Conservation (phyloP, 1,140 invertebrate species). For the Drosophila lowei region DNA sequence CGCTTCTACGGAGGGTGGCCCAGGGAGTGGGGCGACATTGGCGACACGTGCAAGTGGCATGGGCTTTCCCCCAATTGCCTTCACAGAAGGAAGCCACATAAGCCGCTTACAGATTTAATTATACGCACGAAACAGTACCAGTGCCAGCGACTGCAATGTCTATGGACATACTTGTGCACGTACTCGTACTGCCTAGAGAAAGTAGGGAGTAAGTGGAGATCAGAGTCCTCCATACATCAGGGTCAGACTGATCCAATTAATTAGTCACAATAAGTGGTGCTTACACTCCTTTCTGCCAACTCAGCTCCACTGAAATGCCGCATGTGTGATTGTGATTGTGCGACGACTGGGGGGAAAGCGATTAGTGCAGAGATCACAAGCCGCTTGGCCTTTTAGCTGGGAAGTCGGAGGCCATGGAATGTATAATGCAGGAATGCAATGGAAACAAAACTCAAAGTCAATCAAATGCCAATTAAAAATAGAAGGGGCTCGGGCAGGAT, state of each 20-base stretch:
- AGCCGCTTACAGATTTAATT: slow-evolving; percentile 56
- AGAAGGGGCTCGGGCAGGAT: background rate
- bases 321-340: too few relatives aligned
- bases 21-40: background rate
- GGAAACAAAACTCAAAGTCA: background rate
- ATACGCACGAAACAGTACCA: slow-evolving; percentile 23
- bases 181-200: too few relatives aligned
- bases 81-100: slow-evolving; percentile 30
- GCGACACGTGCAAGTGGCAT: slow-evolving; percentile 37
- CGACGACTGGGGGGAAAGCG: background rate
- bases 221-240: too few relatives aligned
- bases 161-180: background rate
- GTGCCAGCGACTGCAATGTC: background rate
- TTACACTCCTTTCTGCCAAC: background rate
- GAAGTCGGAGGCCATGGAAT: too few relatives aligned
- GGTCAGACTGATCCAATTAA: too few relatives aligned
- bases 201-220: too few relatives aligned
- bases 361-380: background rate
- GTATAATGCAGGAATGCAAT: background rate
- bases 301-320: too few relatives aligned
- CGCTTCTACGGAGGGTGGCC: background rate
- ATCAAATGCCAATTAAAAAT: slow-evolving; percentile 12
- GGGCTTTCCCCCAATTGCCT: background rate
- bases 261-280: too few relatives aligned
- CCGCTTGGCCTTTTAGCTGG: too few relatives aligned